phyloP scores from a whole-genome alignment of 2,113 vertebrate species.

The Indicator indicator region DNA sequence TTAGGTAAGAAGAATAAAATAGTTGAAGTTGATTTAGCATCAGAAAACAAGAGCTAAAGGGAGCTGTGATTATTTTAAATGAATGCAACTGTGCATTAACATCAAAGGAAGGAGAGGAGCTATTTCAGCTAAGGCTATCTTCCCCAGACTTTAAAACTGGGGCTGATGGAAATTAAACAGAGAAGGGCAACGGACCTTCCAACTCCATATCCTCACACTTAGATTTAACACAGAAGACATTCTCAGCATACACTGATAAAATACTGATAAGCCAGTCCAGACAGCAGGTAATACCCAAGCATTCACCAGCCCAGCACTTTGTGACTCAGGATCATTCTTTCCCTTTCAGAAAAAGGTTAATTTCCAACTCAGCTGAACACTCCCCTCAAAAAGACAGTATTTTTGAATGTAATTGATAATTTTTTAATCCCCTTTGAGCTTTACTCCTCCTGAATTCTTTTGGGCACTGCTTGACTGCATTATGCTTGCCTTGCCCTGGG shows the following conservation, averaged over 20 bases:
- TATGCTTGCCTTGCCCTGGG: neutral
- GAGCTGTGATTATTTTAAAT: neutral
- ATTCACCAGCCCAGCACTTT: neutral
- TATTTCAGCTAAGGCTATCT: neutral
- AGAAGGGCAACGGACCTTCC: neutral
- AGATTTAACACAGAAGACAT: neutral
- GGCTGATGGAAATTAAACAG: neutral
- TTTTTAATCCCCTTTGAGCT: neutral
- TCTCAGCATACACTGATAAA: neutral
- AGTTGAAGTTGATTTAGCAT: neutral
- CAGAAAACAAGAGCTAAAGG: neutral
- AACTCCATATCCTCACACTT: neutral
- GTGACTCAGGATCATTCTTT: neutral
- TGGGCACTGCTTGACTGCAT: neutral
- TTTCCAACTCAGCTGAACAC: neutral
- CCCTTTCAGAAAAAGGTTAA: neutral
- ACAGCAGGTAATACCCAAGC: neutral
- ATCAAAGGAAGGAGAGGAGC: neutral
- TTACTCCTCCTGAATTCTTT: neutral
- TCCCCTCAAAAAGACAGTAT: neutral
- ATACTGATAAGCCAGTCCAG: neutral
- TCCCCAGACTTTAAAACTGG: neutral
- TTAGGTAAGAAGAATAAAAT: neutral
- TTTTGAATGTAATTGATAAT: neutral
- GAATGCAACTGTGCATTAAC: neutral